phyloP scores from a whole-genome alignment of 35 echinoderm and acorn worm genomes.

The Acanthaster planci region DNA sequence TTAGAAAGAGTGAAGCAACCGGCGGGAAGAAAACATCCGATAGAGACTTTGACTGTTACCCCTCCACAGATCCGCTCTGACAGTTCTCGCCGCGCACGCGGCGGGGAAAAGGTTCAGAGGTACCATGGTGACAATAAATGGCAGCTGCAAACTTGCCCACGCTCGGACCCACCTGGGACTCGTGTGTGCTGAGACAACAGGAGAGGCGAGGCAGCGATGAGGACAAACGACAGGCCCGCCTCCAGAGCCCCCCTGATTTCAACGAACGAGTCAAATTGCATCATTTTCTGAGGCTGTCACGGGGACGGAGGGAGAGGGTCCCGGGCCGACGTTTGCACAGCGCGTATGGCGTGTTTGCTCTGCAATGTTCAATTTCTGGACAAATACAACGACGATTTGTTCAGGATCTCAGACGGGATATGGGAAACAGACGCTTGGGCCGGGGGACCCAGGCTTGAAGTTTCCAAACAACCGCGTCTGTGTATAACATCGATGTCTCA shows the following conservation, averaged over 20 bases:
- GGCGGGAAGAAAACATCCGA: background rate
- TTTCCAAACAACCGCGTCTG: too few species aligned
- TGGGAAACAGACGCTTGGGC: background rate
- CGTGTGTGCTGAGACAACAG: too few species aligned
- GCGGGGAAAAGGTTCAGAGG: background rate
- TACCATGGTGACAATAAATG: too few species aligned
- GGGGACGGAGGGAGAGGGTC: background rate
- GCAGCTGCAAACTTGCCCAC: too few species aligned
- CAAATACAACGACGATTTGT: background rate
- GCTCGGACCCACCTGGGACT: too few species aligned
- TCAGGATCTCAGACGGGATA: conserved; percentile 2
- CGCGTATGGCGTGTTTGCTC: background rate
- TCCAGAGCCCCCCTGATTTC: too few species aligned
- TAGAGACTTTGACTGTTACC: background rate
- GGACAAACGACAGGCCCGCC: too few species aligned
- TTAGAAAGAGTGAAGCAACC: background rate
- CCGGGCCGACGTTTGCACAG: background rate
- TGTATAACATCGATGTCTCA: too few species aligned
- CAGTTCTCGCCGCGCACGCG: background rate
- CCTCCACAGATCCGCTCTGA: background rate
- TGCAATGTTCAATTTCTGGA: conserved; percentile 21
- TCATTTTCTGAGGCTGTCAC: background rate
- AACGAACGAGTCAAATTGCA: too few species aligned
- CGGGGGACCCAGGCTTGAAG: background rate
- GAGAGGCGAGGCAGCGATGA: too few species aligned